Evolutionary conservation across 2,888 invertebrate genomes (phyloP).

Genomic region (Chouioia cunea): DNA sequence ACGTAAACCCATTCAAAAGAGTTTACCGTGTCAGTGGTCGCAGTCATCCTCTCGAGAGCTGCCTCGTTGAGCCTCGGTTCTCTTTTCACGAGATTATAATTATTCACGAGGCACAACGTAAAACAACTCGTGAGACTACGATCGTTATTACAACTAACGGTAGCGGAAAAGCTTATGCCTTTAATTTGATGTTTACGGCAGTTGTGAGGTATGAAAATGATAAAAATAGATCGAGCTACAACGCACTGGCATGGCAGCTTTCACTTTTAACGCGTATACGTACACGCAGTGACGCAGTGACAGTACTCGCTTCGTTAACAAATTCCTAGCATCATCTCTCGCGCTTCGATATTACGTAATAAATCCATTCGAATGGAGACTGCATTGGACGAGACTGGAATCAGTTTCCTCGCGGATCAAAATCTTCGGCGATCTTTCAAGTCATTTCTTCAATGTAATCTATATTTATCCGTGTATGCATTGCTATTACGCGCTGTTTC

Average conservation of each 20-base stretch:
- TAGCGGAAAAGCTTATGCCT: no score
- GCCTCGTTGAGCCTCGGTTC: no score
- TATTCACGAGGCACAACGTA: background rate
- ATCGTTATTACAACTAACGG: background rate
- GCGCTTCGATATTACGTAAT: conserved; percentile 10
- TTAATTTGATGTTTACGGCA: no score
- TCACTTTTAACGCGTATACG: conserved; percentile 33
- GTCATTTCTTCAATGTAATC: conserved; percentile 8
- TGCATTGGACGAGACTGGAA: conserved; percentile 3
- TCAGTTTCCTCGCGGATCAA: conserved; percentile 9
- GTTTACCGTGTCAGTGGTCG: no score
- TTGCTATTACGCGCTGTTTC: no score
- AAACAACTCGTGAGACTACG: conserved; percentile 1
- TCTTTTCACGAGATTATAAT: conserved; percentile 15
- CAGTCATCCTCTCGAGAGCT: conserved; percentile 1
- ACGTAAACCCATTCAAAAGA: no score
- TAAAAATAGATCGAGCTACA: conserved; percentile 25
- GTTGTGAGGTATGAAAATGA: conserved; percentile 2
- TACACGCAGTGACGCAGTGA: background rate
- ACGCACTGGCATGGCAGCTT: conserved; percentile 27
- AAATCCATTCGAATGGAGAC: conserved; percentile 26
- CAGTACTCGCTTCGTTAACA: conserved; percentile 24
- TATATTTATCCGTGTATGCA: background rate
- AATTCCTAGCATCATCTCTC: conserved; percentile 11
- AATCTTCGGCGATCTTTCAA: background rate